phyloP scores from a whole-genome alignment of 2,113 vertebrate species.

The Oceanites oceanicus region DNA sequence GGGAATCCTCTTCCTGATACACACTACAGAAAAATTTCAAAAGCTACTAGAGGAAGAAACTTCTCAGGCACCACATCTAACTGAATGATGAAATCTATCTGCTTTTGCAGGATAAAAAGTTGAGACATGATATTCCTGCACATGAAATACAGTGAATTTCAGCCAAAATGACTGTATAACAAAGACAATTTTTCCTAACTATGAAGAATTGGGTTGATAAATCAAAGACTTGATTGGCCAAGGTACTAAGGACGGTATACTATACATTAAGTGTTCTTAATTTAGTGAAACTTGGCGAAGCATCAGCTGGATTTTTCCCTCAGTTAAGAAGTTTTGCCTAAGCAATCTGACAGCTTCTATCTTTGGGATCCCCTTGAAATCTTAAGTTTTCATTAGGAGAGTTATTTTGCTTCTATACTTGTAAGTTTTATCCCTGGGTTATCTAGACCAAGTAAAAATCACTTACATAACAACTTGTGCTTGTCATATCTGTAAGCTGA shows the following conservation, averaged over 20 bases:
- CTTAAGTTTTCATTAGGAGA: constrained; percentile 12
- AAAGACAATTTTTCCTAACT: background rate
- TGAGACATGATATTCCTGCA: background rate
- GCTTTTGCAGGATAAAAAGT: background rate
- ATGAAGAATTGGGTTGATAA: background rate
- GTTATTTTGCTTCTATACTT: constrained; percentile 21
- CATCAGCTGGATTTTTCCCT: background rate
- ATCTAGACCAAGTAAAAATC: constrained; percentile 62
- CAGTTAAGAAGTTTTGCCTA: background rate
- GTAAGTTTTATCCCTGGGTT: constrained; percentile 36
- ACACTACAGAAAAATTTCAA: background rate
- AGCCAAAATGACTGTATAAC: background rate
- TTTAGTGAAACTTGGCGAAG: background rate
- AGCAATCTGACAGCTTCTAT: constrained; percentile 35
- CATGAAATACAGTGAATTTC: background rate
- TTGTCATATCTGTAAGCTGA: constrained; percentile 63
- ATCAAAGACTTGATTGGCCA: background rate
- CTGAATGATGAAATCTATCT: background rate
- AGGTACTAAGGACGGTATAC: background rate
- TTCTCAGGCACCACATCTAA: background rate
- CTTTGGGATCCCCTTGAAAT: constrained; percentile 28
- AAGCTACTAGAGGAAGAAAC: background rate
- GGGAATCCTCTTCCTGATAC: background rate
- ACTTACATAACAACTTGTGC: constrained; percentile 60
- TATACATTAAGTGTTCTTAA: background rate